Percentiles rank a stretch among this genome's conserved stretches.
Conservation (phyloP, 2,888 invertebrate genomes). For the Arrhopalites spinosus region DNA sequence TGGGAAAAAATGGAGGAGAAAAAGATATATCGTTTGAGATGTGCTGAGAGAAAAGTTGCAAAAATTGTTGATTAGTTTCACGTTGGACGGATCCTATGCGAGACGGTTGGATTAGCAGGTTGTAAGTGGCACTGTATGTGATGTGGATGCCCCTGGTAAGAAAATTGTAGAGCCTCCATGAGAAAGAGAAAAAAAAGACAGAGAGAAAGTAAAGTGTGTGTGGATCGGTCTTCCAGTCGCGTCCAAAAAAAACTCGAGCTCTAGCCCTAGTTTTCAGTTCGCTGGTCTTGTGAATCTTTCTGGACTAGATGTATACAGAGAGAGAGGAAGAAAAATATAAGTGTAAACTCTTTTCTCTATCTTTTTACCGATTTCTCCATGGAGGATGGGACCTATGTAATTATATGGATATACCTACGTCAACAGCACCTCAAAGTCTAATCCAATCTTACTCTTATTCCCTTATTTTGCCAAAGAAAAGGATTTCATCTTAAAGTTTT, state of each 20-base stretch:
- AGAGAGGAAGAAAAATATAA: neutral
- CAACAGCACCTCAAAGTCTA: conserved; percentile 24
- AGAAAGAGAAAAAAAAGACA: neutral
- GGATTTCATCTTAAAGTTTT: conserved; percentile 36
- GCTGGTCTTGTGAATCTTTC: neutral
- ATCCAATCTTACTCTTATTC: conserved; percentile 20
- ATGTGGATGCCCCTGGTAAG: neutral
- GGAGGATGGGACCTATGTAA: no score
- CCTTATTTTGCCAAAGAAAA: conserved; percentile 7
- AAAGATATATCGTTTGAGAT: neutral
- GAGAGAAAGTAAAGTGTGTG: neutral
- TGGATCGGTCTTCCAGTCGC: neutral
- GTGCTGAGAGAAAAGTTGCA: neutral
- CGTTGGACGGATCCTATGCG: conserved; percentile 20
- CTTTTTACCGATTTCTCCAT: neutral
- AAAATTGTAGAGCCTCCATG: no score
- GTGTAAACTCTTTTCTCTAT: neutral
- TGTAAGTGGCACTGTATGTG: conserved; percentile 9
- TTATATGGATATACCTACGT: neutral
- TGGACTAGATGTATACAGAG: neutral
- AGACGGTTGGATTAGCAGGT: conserved; percentile 27
- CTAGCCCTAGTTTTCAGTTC: neutral
- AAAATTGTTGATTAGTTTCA: conserved; percentile 11
- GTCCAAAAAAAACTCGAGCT: neutral
- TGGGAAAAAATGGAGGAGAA: neutral